Evolutionary conservation across 2,113 vertebrate species (phyloP).

Genomic region (Nycticorax nycticorax): DNA sequence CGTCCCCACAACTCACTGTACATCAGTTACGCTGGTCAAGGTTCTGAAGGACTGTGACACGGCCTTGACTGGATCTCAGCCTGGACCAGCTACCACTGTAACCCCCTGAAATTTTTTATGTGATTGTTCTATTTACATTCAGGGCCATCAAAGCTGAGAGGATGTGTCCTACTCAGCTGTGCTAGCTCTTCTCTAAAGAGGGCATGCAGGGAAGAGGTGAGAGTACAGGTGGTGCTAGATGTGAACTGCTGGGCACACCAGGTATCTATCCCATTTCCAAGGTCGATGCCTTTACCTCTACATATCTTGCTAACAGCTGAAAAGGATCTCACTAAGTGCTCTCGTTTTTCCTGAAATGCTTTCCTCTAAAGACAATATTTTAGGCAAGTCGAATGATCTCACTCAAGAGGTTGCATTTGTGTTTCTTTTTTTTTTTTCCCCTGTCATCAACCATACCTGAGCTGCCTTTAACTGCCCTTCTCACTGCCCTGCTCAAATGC

Average conservation of each 20-base stretch:
- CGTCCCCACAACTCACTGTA: rapidly evolving
- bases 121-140: background rate
- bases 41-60: background rate
- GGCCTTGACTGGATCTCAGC: background rate
- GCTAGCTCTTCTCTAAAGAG: background rate
- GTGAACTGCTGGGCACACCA: background rate
- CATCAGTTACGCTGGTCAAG: background rate
- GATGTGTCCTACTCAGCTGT: background rate
- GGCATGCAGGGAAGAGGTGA: background rate
- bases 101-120: background rate
- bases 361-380: background rate
- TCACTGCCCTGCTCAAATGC: background rate
- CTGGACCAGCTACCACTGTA: background rate
- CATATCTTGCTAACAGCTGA: background rate
- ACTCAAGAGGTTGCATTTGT: background rate
- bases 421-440: background rate
- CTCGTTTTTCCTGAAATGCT: background rate
- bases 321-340: background rate
- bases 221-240: background rate
- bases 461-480: background rate
- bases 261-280: background rate
- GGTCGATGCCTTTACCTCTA: background rate
- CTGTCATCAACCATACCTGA: background rate
- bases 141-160: background rate
- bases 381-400: background rate